phyloP scores from a whole-genome alignment of 2,888 invertebrate species.

The Diadegma fenestrale region DNA sequence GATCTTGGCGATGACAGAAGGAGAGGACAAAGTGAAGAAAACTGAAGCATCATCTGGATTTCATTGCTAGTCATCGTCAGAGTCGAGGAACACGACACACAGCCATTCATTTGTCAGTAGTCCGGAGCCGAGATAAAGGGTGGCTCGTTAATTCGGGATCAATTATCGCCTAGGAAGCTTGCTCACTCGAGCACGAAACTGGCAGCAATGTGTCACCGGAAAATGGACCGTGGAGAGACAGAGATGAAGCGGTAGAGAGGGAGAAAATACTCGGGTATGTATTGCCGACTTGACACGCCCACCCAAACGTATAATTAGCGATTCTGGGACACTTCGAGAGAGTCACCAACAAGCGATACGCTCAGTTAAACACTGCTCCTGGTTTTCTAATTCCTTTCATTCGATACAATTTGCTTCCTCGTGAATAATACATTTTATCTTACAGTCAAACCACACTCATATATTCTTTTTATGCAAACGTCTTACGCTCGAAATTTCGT shows the following conservation, averaged over 20 bases:
- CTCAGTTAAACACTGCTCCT: conserved; percentile 56
- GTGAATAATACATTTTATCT: conserved; percentile 34
- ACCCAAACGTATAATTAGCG: conserved; percentile 68
- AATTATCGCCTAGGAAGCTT: conserved; percentile 76
- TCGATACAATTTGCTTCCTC: conserved; percentile 9
- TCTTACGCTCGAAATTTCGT: neutral
- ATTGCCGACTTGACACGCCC: conserved; percentile 56
- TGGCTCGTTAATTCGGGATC: conserved; percentile 79
- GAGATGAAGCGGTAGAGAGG: conserved; percentile 41
- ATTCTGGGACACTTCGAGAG: conserved; percentile 52
- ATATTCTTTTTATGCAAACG: neutral
- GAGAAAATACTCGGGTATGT: conserved; percentile 40
- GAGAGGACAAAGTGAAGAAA: conserved; percentile 15
- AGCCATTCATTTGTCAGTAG: conserved; percentile 75
- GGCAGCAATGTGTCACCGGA: conserved; percentile 72
- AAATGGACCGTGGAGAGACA: conserved; percentile 68
- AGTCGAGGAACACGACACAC: conserved; percentile 18
- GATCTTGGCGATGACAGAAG: conserved; percentile 48
- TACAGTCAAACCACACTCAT: neutral
- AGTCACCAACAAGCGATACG: conserved; percentile 32
- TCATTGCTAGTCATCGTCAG: conserved; percentile 32
- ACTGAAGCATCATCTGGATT: conserved; percentile 41
- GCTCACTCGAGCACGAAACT: conserved; percentile 66
- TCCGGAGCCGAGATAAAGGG: conserved; percentile 73
- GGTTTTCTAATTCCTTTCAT: conserved; percentile 49